phyloP scores from a whole-genome alignment of 2,888 invertebrate species.

The Conus canariensis region DNA sequence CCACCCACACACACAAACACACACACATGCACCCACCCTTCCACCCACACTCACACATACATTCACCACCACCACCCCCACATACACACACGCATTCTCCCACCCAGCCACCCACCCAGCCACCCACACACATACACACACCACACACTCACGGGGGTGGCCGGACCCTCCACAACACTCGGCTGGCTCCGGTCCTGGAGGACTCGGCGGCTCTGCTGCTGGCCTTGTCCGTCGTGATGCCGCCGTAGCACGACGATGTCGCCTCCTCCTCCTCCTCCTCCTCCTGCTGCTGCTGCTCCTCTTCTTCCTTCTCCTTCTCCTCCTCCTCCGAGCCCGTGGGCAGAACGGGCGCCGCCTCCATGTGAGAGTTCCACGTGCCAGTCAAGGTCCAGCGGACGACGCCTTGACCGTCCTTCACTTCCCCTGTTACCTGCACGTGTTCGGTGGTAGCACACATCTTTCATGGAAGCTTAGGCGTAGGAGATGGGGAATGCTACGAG shows the following conservation, averaged over 20 bases:
- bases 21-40: background rate
- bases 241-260: too few species aligned
- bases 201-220: too few species aligned
- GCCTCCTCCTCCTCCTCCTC: background rate
- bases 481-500: too few species aligned
- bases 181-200: constrained; percentile 81
- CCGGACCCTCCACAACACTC: constrained; percentile 91
- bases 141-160: constrained; percentile 83
- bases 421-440: constrained; percentile 84
- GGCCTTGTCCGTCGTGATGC: too few species aligned
- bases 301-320: background rate
- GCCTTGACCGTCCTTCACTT: constrained; percentile 82
- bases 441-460: too few species aligned
- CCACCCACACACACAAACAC: background rate
- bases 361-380: constrained; percentile 96
- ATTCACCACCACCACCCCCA: background rate
- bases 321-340: constrained; percentile 53
- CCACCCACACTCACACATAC: background rate
- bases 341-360: constrained; percentile 93
- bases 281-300: background rate
- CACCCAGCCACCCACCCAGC: background rate
- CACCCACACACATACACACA: background rate
- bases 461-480: too few species aligned
- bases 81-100: background rate
- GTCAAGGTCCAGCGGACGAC: constrained; percentile 84